Percentiles rank a stretch among this genome's conserved stretches.
Conservation (phyloP, 1,140 invertebrate genomes). For the Drosophila guanche region DNA sequence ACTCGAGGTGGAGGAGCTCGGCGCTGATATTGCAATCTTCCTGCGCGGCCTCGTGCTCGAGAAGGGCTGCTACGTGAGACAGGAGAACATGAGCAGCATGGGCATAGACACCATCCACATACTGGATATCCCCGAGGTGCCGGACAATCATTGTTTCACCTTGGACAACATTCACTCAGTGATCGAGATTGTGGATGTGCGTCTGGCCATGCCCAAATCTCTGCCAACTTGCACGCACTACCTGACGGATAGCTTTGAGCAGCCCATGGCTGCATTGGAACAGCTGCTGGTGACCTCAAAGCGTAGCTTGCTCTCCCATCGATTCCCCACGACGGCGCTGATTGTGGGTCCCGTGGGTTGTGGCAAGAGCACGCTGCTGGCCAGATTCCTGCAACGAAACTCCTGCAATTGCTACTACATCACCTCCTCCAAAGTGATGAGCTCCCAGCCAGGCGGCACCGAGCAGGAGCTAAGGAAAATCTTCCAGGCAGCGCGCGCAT, state of each 20-base stretch:
- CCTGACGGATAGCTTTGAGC: conserved; percentile 42
- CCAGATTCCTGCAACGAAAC: conserved; percentile 48
- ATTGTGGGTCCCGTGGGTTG: conserved; percentile 63
- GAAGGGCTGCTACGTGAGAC: conserved; percentile 45
- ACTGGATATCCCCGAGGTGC: conserved; percentile 4
- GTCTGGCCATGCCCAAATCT: conserved; percentile 11
- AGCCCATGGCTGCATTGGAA: conserved; percentile 33
- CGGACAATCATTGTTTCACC: conserved; percentile 40
- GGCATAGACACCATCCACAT: conserved; percentile 63
- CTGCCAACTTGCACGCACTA: conserved; percentile 19
- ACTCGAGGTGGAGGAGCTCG: conserved; percentile 29
- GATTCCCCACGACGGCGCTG: conserved; percentile 56
- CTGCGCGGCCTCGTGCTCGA: conserved; percentile 42
- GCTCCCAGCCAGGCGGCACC: conserved; percentile 83
- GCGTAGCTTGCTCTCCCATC: not conserved
- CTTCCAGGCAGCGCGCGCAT: conserved; percentile 79
- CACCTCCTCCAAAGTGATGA: conserved; percentile 56
- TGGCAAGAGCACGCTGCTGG: conserved; percentile 64
- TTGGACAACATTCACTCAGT: conserved; percentile 11
- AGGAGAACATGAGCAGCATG: conserved; percentile 19
- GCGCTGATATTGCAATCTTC: conserved; percentile 42
- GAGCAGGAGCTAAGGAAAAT: conserved; percentile 80
- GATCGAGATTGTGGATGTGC: conserved; percentile 49
- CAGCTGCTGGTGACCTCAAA: conserved; percentile 39
- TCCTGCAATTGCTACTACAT: conserved; percentile 66